phyloP scores from a whole-genome alignment of 2,797 vertebrate species.

The Arctocebus calabarensis region DNA sequence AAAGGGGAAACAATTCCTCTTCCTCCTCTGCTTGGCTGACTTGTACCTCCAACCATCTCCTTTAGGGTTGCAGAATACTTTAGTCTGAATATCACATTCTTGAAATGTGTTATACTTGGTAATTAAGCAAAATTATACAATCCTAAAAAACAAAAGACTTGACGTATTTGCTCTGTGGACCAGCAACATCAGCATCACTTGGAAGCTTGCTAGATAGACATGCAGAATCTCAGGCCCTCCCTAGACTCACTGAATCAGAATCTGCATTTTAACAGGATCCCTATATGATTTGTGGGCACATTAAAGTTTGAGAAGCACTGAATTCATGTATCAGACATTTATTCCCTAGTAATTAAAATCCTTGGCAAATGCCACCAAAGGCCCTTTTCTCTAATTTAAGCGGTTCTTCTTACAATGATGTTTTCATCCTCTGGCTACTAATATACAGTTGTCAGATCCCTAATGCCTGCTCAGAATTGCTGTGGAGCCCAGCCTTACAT shows the following conservation, averaged over 20 bases:
- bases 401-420: conserved; percentile 50
- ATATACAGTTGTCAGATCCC: conserved; percentile 68
- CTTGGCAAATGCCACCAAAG: conserved; percentile 58
- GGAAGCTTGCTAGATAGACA: conserved; percentile 20
- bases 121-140: neutral
- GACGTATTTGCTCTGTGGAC: neutral
- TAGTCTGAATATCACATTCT: neutral
- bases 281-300: neutral
- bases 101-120: neutral
- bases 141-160: neutral
- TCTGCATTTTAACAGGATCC: conserved; percentile 58
- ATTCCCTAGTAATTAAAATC: conserved; percentile 74
- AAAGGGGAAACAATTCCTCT: neutral
- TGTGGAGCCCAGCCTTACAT: conserved; percentile 73
- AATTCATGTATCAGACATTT: conserved; percentile 55
- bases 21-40: neutral
- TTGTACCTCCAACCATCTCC: neutral
- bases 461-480: conserved; percentile 46
- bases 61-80: neutral
- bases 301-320: conserved; percentile 39
- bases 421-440: conserved; percentile 69
- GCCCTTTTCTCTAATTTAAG: conserved; percentile 61
- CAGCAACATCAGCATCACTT: neutral
- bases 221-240: neutral
- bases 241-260: neutral